phyloP scores from a whole-genome alignment of 2,113 vertebrate species.

The Rostratula benghalensis region DNA sequence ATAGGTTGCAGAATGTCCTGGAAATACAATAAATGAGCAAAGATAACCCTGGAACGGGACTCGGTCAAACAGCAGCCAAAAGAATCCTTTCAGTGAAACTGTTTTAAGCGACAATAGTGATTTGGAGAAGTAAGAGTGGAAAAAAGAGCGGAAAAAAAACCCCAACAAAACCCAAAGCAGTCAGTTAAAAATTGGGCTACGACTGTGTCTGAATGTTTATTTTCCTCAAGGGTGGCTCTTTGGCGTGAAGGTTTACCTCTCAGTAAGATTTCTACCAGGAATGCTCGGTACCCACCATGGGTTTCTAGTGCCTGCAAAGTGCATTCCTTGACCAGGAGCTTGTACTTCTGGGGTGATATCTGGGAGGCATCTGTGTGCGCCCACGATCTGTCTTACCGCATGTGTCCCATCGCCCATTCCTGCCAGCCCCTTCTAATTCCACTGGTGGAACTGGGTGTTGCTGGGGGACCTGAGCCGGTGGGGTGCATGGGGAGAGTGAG shows the following conservation, averaged over 20 bases:
- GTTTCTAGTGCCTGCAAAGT: background rate
- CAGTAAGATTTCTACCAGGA: background rate
- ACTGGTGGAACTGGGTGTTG: background rate
- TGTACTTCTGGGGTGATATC: background rate
- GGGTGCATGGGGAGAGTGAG: background rate
- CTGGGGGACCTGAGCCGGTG: background rate
- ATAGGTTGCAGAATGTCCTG: slow-evolving; percentile 4
- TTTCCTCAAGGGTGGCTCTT: background rate
- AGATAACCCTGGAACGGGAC: background rate
- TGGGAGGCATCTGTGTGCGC: rapidly evolving
- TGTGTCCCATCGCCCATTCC: rapidly evolving
- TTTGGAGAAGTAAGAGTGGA: background rate
- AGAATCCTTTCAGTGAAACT: background rate
- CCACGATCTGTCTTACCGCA: rapidly evolving
- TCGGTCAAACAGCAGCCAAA: background rate
- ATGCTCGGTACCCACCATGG: rapidly evolving
- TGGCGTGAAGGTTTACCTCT: background rate
- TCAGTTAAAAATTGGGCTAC: rapidly evolving
- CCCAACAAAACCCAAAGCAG: background rate
- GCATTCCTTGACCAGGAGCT: background rate
- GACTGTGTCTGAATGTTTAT: background rate
- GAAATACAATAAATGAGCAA: background rate
- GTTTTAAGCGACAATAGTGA: background rate
- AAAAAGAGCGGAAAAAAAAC: background rate
- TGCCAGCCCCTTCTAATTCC: background rate